Conservation (phyloP, 2,113 vertebrate species). For the Hippocampus comes region DNA sequence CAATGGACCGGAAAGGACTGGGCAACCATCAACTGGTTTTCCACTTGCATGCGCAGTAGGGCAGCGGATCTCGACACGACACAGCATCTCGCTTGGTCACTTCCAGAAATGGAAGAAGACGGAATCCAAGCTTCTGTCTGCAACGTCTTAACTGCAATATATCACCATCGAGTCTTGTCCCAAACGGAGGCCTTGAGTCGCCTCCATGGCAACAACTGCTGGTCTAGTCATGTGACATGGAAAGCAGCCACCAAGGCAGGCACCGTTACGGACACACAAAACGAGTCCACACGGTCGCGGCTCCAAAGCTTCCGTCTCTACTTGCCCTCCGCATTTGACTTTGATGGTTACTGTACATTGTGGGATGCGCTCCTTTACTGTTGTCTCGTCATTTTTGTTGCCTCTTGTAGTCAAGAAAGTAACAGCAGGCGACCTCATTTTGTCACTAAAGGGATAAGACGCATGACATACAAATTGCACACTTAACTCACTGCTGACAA, state of each 20-base stretch:
- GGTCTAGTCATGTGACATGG: background rate
- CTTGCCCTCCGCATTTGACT: no score
- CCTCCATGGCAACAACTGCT: background rate
- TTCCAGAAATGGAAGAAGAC: background rate
- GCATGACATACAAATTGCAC: background rate
- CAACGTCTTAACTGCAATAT: background rate
- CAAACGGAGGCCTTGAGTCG: background rate
- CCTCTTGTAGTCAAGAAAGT: no score
- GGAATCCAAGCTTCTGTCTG: background rate
- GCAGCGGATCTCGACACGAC: no score
- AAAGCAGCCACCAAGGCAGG: background rate
- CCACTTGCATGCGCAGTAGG: no score
- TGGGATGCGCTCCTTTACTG: no score
- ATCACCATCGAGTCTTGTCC: background rate
- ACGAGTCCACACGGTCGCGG: background rate
- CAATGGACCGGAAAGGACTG: background rate
- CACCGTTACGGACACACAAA: background rate
- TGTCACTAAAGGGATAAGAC: background rate
- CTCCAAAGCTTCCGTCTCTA: background rate
- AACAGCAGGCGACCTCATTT: background rate
- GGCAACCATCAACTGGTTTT: background rate
- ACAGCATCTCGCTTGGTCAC: no score
- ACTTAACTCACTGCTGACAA: constrained; percentile 17
- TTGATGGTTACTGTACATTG: no score
- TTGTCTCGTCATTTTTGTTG: no score